Conservation (phyloP, 1,140 invertebrate species). For the Drosophila lacteicornis region DNA sequence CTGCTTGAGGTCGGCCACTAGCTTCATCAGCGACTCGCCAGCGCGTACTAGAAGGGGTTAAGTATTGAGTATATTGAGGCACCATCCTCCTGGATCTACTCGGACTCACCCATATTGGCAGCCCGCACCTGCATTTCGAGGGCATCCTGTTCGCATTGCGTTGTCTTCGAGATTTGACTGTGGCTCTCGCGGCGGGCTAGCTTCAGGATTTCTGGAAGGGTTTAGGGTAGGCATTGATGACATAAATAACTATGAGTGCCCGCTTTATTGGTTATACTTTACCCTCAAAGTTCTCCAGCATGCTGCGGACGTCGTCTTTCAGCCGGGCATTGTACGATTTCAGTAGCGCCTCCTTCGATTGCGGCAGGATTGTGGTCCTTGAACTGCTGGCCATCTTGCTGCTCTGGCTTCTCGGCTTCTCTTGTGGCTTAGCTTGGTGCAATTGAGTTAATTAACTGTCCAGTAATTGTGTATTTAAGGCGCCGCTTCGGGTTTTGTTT, state of each 20-base stretch:
- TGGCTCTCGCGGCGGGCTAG: slow-evolving; percentile 96
- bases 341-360: slow-evolving; percentile 96
- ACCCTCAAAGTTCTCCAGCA: slow-evolving; percentile 98
- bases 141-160: slow-evolving; percentile 96
- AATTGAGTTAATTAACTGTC: neutral
- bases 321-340: slow-evolving; percentile 96
- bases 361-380: slow-evolving; percentile 87
- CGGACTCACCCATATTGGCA: slow-evolving; percentile 92
- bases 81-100: too few species aligned
- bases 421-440: neutral
- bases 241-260: slow-evolving; percentile 11
- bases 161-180: slow-evolving; percentile 93
- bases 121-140: slow-evolving; percentile 98
- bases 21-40: slow-evolving; percentile 97
- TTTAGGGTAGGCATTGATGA: too few species aligned
- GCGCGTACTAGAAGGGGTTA: slow-evolving; percentile 89
- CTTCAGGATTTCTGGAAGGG: slow-evolving; percentile 94
- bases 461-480: neutral
- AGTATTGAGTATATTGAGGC: neutral
- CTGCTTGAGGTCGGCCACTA: slow-evolving; percentile 98
- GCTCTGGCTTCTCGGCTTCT: neutral
- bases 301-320: slow-evolving; percentile 98
- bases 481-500: slow-evolving; percentile 9
- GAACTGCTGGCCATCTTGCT: slow-evolving; percentile 85
- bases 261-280: slow-evolving; percentile 39